These are phyloP conservation scores for Holothuria leucospilota DNA, from an alignment of 53 echinoderm and acorn worm species.

Conservation along the genomic window DNA sequence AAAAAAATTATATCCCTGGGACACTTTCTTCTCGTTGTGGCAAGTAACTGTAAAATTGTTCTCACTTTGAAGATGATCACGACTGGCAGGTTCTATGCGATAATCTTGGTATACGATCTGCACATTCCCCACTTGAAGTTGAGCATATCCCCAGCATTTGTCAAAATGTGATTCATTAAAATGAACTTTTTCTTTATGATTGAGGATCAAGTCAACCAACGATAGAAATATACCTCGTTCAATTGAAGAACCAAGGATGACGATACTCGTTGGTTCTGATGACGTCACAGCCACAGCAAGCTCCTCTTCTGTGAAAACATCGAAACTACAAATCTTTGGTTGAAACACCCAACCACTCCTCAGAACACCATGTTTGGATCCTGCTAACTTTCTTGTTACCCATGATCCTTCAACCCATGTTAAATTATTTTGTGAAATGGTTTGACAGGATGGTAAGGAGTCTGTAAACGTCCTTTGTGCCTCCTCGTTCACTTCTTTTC, in stretches of 20 bases:
- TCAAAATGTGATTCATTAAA: background rate
- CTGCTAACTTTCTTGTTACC: background rate
- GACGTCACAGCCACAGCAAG: background rate
- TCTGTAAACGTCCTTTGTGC: background rate
- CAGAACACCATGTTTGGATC: no score
- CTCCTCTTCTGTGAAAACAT: background rate
- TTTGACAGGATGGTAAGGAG: conserved; percentile 14
- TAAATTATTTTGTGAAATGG: background rate
- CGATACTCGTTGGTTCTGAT: background rate
- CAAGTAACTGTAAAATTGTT: no score
- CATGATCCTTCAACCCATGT: background rate
- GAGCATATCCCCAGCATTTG: conserved; percentile 26
- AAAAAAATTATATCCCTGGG: no score
- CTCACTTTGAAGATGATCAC: background rate
- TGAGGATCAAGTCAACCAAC: background rate
- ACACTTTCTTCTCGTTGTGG: conserved; percentile 1
- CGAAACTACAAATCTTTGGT: no score
- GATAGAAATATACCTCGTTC: conserved; percentile 11
- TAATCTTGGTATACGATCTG: background rate
- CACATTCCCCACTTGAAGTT: background rate
- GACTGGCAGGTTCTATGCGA: background rate
- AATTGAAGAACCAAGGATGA: background rate
- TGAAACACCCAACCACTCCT: no score
- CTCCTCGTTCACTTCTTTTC: background rate
- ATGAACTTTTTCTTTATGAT: background rate